Conservation (phyloP, 2,888 invertebrate genomes). For the Drosophila percnosoma region DNA sequence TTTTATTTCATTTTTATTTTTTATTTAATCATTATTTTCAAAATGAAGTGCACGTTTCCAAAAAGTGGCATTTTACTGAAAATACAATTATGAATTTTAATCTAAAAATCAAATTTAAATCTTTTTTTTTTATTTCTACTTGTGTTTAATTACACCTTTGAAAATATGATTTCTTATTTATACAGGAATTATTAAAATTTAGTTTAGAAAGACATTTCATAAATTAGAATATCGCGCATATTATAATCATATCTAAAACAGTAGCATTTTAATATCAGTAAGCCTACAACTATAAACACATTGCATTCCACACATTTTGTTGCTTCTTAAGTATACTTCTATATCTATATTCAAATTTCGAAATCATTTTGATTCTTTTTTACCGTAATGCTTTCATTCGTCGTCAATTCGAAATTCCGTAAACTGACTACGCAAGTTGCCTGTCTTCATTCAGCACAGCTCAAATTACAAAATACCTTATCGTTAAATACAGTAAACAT, state of each 20-base stretch:
- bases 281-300: background rate
- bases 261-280: background rate
- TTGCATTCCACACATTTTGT: background rate
- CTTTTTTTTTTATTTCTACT: background rate
- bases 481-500: slow-evolving; percentile 38
- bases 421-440: slow-evolving; percentile 2
- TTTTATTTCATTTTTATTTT: background rate
- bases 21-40: background rate
- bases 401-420: background rate
- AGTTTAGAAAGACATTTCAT: background rate
- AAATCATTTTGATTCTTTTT: background rate
- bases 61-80: too few species aligned
- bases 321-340: background rate
- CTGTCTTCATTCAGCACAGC: slow-evolving; percentile 3
- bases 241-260: background rate
- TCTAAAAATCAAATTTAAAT: background rate
- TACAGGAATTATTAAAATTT: background rate
- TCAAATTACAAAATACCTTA: slow-evolving; percentile 22
- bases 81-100: background rate
- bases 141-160: background rate
- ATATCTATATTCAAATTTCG: background rate
- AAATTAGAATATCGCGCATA: background rate
- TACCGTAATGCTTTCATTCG: background rate
- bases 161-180: background rate
- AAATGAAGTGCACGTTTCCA: background rate